These are phyloP conservation scores for Triplophysa tibetana DNA, from an alignment of 2,113 vertebrate species.

Conservation along the genomic window DNA sequence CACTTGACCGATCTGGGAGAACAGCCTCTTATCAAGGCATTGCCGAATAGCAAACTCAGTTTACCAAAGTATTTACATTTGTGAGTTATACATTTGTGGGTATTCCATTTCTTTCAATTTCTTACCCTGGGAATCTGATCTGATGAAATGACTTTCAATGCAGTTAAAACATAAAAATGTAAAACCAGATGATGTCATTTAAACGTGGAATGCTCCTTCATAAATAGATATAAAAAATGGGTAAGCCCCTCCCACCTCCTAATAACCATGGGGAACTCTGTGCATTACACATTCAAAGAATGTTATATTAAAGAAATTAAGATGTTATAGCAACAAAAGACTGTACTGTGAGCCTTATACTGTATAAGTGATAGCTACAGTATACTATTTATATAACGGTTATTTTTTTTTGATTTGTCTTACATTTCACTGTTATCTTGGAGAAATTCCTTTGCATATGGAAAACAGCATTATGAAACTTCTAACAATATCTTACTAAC, in stretches of 20 bases:
- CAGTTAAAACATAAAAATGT: constrained; percentile 34
- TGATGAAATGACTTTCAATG: background rate
- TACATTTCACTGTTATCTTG: no score
- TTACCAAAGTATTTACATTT: constrained; percentile 31
- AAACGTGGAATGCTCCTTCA: constrained; percentile 42
- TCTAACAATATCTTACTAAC: background rate
- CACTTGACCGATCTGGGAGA: constrained; percentile 45
- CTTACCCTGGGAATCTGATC: background rate
- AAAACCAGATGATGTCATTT: constrained; percentile 45
- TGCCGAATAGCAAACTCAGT: constrained; percentile 33
- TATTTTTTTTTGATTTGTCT: no score
- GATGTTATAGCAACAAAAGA: background rate
- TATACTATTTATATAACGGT: no score
- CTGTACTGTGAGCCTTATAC: no score
- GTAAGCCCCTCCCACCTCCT: constrained; percentile 28
- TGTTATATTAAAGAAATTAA: background rate
- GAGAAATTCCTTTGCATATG: background rate
- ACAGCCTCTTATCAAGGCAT: constrained; percentile 33
- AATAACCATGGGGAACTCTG: constrained; percentile 24
- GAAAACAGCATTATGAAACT: background rate
- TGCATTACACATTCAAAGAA: background rate
- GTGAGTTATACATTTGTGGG: constrained; percentile 22
- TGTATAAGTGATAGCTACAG: background rate
- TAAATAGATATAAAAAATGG: constrained; percentile 44
- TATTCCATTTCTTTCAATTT: background rate